Evolutionary conservation across 1,140 invertebrate species (phyloP).

Genomic region (Macrocentrus cingulum): DNA sequence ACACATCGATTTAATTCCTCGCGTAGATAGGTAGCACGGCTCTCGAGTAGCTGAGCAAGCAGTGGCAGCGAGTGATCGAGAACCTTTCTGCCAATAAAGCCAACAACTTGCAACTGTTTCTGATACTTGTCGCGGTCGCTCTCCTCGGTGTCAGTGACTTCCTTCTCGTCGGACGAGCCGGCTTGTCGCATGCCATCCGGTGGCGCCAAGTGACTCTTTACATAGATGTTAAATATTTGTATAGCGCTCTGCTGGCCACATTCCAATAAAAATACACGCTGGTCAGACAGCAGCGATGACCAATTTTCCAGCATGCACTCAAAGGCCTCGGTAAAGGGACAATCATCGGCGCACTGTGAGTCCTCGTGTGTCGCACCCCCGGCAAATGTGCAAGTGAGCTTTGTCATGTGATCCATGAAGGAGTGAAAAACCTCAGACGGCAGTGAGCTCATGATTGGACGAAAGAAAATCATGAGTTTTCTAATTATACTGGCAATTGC

Average conservation of each 20-base stretch:
- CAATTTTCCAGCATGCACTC: conserved; percentile 82
- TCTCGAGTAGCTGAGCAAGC: conserved; percentile 66
- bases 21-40: conserved; percentile 65
- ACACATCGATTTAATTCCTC: conserved; percentile 67
- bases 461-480: conserved; percentile 68
- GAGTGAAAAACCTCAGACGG: conserved; percentile 59
- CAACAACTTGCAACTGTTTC: conserved; percentile 71
- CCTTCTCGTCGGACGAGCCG: conserved; percentile 57
- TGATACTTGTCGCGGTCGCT: conserved; percentile 70
- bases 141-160: conserved; percentile 71
- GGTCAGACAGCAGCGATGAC: conserved; percentile 68
- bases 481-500: conserved; percentile 70
- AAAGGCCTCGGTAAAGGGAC: conserved; percentile 75
- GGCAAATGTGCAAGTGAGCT: conserved; percentile 74
- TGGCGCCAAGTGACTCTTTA: conserved; percentile 78
- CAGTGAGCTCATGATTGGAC: conserved; percentile 50
- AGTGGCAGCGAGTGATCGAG: conserved; percentile 62
- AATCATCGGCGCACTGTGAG: conserved; percentile 64
- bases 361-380: conserved; percentile 76
- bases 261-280: conserved; percentile 60
- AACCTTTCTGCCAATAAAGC: conserved; percentile 59
- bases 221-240: conserved; percentile 77
- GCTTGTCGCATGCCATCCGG: conserved; percentile 74
- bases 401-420: conserved; percentile 68
- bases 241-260: conserved; percentile 58